These are phyloP conservation scores for Aphis gossypii DNA, from an alignment of 1,140 invertebrate genomes.

Conservation along the genomic window DNA sequence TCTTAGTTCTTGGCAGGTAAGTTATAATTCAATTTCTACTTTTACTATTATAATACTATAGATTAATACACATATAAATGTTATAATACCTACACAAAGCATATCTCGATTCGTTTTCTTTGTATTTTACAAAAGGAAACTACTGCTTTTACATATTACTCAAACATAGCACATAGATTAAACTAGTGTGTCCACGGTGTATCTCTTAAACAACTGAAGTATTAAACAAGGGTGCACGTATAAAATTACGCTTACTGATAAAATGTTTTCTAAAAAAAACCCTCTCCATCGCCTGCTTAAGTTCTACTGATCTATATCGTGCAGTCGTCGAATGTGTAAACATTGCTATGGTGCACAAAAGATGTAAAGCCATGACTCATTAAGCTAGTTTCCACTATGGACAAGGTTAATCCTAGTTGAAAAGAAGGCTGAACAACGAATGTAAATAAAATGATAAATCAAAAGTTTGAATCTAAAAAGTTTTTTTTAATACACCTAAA, in stretches of 20 bases:
- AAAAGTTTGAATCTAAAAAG: not conserved
- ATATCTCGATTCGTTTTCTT: not conserved
- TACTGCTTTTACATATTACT: not conserved
- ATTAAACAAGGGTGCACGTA: not conserved
- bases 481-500: not conserved
- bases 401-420: conserved; percentile 26
- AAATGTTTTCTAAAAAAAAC: conserved; percentile 21
- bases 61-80: not conserved
- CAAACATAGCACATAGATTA: not conserved
- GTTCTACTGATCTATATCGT: conserved; percentile 14
- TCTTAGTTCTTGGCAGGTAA: not conserved
- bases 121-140: not conserved
- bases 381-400: not conserved
- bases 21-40: not conserved
- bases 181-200: not conserved
- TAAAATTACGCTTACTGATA: conserved; percentile 32
- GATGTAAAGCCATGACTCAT: conserved; percentile 2
- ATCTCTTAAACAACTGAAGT: conserved; percentile 14
- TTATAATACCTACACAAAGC: not conserved
- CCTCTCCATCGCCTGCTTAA: not conserved
- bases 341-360: not conserved
- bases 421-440: not conserved
- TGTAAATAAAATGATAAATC: conserved; percentile 13
- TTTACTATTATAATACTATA: not conserved
- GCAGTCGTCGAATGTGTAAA: not conserved